phyloP scores from a whole-genome alignment of 2,888 invertebrate genomes.

The Heliconius sara region DNA sequence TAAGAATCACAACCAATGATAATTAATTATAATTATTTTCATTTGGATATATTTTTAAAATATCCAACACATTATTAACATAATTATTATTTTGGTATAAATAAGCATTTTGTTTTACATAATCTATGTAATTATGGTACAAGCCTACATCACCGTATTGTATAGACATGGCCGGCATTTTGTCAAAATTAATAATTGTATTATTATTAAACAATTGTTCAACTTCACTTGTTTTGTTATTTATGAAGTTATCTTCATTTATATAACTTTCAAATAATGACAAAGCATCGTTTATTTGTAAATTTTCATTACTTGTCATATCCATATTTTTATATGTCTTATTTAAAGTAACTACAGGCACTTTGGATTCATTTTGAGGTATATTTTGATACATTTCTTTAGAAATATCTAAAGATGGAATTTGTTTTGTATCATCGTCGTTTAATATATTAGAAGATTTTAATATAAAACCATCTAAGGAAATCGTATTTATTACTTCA shows the following conservation, averaged over 20 bases:
- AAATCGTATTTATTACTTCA: slow-evolving; percentile 32
- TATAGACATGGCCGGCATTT: slow-evolving; percentile 59
- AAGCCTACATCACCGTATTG: slow-evolving; percentile 70
- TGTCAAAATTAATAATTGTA: slow-evolving; percentile 35
- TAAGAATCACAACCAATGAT: background rate
- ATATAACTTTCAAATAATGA: background rate
- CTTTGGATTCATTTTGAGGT: slow-evolving; percentile 47
- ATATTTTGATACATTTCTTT: slow-evolving; percentile 46
- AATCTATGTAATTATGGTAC: slow-evolving; percentile 63
- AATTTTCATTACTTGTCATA: slow-evolving; percentile 60
- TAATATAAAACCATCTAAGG: slow-evolving; percentile 60
- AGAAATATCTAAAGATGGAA: slow-evolving; percentile 36
- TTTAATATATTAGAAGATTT: slow-evolving; percentile 66
- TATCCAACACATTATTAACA: slow-evolving; percentile 51
- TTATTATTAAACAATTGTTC: slow-evolving; percentile 56
- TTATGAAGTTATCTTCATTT: slow-evolving; percentile 18
- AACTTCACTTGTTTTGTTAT: slow-evolving; percentile 57
- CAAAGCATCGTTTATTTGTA: slow-evolving; percentile 25
- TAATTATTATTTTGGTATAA: slow-evolving; percentile 46
- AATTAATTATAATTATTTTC: slow-evolving; percentile 55
- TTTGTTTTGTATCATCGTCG: slow-evolving; percentile 54
- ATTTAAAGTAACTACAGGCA: slow-evolving; percentile 61
- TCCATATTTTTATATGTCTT: slow-evolving; percentile 72
- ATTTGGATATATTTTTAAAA: slow-evolving; percentile 62
- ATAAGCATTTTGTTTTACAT: slow-evolving; percentile 54